phyloP scores from a whole-genome alignment of 2,797 vertebrate species.

The Phrynocephalus vlangalii region DNA sequence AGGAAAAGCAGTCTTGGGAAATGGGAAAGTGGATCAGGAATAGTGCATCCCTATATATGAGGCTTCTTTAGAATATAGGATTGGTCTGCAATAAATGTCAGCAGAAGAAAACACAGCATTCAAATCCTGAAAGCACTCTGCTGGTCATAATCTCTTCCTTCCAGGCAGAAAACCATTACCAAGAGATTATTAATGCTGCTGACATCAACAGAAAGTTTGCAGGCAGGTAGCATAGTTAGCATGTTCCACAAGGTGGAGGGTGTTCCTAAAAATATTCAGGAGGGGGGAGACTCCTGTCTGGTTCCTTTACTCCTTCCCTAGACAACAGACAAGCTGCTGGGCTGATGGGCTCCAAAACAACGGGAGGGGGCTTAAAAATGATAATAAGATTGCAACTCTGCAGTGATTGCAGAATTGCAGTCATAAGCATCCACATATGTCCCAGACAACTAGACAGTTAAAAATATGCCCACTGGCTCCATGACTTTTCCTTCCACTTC shows the following conservation, averaged over 20 bases:
- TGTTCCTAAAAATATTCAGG: background rate
- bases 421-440: background rate
- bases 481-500: background rate
- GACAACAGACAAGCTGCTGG: background rate
- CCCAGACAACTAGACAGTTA: too few relatives aligned
- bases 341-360: background rate
- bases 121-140: background rate
- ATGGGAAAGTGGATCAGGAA: background rate
- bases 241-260: background rate
- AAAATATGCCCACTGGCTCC: background rate
- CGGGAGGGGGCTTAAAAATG: background rate
- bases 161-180: background rate
- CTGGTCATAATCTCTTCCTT: background rate
- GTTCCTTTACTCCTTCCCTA: background rate
- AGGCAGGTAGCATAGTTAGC: background rate
- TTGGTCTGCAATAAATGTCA: background rate
- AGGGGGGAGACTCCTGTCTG: background rate
- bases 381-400: background rate
- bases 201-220: background rate
- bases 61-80: background rate
- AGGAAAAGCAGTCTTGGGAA: background rate
- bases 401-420: background rate
- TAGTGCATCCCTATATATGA: background rate
- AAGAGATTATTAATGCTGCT: background rate
- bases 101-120: background rate